Percentiles rank a stretch among this genome's conserved stretches.
Conservation (phyloP, 2,888 invertebrate genomes). For the Heliconius hortense region DNA sequence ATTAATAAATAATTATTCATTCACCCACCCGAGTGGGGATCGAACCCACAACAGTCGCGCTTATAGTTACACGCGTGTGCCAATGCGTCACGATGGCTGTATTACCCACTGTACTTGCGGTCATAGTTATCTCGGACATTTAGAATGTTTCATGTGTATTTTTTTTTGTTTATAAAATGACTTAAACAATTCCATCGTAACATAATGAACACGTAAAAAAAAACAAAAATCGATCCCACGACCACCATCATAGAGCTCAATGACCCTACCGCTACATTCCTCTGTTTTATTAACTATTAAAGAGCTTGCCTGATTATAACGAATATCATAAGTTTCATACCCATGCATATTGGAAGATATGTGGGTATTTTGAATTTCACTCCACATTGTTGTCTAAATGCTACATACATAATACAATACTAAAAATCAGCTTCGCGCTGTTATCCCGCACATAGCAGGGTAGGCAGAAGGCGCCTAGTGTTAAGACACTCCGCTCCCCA, state of each 20-base stretch:
- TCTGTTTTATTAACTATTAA: neutral
- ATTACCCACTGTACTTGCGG: too few relatives aligned
- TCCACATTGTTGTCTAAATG: neutral
- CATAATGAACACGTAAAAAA: neutral
- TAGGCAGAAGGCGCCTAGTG: neutral
- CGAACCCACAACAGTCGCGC: neutral
- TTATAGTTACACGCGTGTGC: neutral
- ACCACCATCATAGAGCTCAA: neutral
- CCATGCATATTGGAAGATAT: neutral
- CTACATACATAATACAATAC: neutral
- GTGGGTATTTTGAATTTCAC: neutral
- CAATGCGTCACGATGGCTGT: too few relatives aligned
- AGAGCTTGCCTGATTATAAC: slow-evolving; percentile 4
- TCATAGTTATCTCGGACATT: too few relatives aligned
- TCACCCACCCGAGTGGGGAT: neutral
- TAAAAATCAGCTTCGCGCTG: too few relatives aligned
- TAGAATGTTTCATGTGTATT: too few relatives aligned
- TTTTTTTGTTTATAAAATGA: neutral
- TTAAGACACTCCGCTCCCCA: too few relatives aligned
- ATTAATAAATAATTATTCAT: neutral
- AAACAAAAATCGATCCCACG: neutral
- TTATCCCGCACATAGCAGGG: too few relatives aligned
- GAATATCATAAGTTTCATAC: slow-evolving; percentile 6
- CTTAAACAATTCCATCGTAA: neutral
- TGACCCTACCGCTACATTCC: neutral